Evolutionary conservation across 2,113 vertebrate species (phyloP), one percentile per base, ranked within the genome.

Genomic region (Lynx canadensis): DNA sequence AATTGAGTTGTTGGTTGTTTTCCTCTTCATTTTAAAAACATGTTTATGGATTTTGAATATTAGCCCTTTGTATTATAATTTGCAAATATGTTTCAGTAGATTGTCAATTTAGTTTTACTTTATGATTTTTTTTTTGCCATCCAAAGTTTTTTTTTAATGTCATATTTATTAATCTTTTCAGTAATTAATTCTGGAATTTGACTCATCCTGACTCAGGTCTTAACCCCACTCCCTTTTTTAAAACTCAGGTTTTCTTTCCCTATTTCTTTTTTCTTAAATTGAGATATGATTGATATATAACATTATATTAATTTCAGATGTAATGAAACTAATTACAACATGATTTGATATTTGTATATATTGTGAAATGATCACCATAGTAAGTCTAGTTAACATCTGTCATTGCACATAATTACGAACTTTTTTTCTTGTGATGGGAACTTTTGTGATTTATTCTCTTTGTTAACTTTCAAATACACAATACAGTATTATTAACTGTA

Each of bases 91-190:
- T 74, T 81, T 81, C n/a, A 88, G 27, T 36, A 82, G 55, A 57
- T 92, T 74, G 21, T 87, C 66, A 81, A n/a, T 87, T 10, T 87
- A 21, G 73, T 92, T 92, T 87, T 87, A 92, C 5, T 92, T 73
- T 48, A 45, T 73, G 27, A 41, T 63, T 65, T 88, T 87, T 87
- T 87, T 90, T 86, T 74, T 50, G 19, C 41, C 36, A n/a, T 57
- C 27, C 11, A 68, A n/a, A 69, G 12, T 55, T 71, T 82, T 57
- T 41, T 83, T 73, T 27, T 25, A 91, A 69, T 65, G 48, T 81
- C 11, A 16, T 82, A 48, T 89, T 65, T 73, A 45, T 89, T 88
- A 60, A 52, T 79, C 48, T 85, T 78, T 78, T 79, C 18, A 23
- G 65, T 78, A 29, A 66, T 18, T 87, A 71, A 71, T 92, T 63